A percentile compares a stretch with the other conserved stretches of the same genome.
phyloP scores from a whole-genome alignment of 2,797 vertebrate genomes.

The Sphaeramia orbicularis region DNA sequence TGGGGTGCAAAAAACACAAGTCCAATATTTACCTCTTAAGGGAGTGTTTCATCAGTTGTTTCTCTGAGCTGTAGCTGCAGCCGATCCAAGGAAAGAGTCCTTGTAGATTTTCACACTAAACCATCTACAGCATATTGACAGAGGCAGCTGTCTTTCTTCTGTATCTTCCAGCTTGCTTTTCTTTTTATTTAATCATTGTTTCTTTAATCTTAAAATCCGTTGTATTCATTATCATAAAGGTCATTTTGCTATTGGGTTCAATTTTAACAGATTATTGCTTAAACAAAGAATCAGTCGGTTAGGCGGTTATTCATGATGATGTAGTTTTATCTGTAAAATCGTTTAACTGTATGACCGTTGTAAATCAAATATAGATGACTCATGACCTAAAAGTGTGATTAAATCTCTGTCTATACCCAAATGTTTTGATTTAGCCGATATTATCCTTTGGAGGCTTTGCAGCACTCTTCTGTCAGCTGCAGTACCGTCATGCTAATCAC shows the following conservation, averaged over 20 bases:
- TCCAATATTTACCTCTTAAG: slow-evolving; percentile 40
- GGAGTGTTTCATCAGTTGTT: slow-evolving; percentile 28
- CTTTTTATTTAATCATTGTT: slow-evolving; percentile 5
- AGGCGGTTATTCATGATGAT: too few relatives aligned
- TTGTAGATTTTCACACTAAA: slow-evolving; percentile 6
- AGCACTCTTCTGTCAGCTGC: slow-evolving; percentile 24
- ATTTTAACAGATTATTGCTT: too few relatives aligned
- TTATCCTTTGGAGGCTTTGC: slow-evolving; percentile 29
- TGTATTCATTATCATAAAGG: too few relatives aligned
- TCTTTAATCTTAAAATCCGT: too few relatives aligned
- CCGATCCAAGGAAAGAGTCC: slow-evolving; percentile 10
- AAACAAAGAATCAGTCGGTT: too few relatives aligned
- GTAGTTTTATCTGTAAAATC: not conserved
- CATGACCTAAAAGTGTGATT: slow-evolving; percentile 6
- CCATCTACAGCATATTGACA: slow-evolving; percentile 1
- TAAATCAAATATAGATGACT: slow-evolving; percentile 2
- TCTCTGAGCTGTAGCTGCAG: slow-evolving; percentile 16
- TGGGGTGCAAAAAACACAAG: slow-evolving; percentile 30
- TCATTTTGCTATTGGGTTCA: too few relatives aligned
- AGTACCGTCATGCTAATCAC: slow-evolving; percentile 48
- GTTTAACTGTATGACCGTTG: slow-evolving; percentile 3
- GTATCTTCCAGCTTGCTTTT: not conserved
- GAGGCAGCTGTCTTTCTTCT: not conserved
- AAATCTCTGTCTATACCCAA: slow-evolving; percentile 9
- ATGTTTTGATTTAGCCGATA: slow-evolving; percentile 19